Base-by-base conservation (phyloP, 2,113 vertebrate species). In the Oreochromis niloticus region DNA sequence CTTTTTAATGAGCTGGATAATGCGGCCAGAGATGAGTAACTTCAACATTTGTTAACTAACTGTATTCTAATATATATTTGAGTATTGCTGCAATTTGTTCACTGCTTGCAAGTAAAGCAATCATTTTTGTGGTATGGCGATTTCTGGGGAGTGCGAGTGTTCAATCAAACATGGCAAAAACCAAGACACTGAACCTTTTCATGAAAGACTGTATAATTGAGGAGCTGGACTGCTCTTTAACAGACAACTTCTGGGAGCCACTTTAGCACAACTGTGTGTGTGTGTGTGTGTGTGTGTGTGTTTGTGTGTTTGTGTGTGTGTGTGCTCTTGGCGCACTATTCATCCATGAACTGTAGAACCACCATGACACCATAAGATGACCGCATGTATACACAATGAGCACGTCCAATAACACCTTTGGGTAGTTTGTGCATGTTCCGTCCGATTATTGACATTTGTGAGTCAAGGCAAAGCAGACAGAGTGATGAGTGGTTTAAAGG, bases 171-270 rank as follows among this genome's bases (percentile, higher is more conserved):
- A 4, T 66, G 7, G 12, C 55, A 80, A 41, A 48, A 57, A 56
- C 81, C 41, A 68, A 87, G 83, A 89, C 24, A 30, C 30, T 14
- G 7, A 39, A 75, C 34, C 34, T 63, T 81, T 83, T 87, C 56
- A 80, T 82, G 22, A 71, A 46, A 78, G 81, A 54, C 57, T 89
- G 41, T 17, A 71, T 85, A 86, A 89, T 66, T 82, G 81, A 92
- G 78, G n/a, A 56, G 30, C 50, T 36, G 56, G 73, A 90, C 86
- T 61, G 78, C 66, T 27, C 46, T 84, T 87, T 84, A 82, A 92
- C 59, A 85, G 81, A 85, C 84, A 86, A 84, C 79, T 81, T 91
- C 88, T 24, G 82, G 75, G 82, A 89, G 86, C 56, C 63, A 55
- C 52, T 88, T 68, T 36, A 30, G 75, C 41, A 27, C 22, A 32